Conservation (phyloP, 2,797 vertebrate species). For the Scolopax rusticola region DNA sequence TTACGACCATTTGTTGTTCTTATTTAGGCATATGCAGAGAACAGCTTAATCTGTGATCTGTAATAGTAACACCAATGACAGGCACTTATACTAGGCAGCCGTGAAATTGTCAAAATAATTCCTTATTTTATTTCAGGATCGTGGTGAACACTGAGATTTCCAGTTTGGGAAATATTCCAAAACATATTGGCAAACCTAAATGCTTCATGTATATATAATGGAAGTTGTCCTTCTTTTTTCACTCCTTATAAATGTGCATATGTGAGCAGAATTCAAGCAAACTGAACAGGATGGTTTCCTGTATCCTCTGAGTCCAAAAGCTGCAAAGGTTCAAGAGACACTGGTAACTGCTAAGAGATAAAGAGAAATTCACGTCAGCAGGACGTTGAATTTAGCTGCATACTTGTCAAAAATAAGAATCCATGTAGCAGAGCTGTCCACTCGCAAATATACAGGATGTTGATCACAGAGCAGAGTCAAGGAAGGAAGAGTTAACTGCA, state of each 20-base stretch:
- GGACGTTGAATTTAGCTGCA: not conserved
- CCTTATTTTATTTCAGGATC: conserved; percentile 62
- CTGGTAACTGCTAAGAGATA: not conserved
- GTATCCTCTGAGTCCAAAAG: not conserved
- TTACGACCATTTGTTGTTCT: not conserved
- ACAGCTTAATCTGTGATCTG: not conserved
- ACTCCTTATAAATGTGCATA: conserved; percentile 4
- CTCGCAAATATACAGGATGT: not conserved
- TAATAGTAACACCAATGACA: conserved; percentile 28
- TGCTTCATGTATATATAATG: conserved; percentile 25
- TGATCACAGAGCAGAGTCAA: not conserved
- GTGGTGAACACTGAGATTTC: conserved; percentile 52
- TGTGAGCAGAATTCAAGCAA: conserved; percentile 4
- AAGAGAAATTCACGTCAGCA: not conserved
- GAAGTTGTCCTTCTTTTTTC: conserved; percentile 47
- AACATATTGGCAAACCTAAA: conserved; percentile 50
- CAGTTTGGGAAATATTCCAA: conserved; percentile 59
- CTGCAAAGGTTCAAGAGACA: not conserved
- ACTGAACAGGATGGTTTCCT: not conserved
- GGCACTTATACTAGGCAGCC: conserved; percentile 27
- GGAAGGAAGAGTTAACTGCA: not conserved
- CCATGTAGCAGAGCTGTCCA: not conserved
- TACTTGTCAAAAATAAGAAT: not conserved
- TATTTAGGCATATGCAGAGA: not conserved
- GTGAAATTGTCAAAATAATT: conserved; percentile 62